phyloP scores from a whole-genome alignment of 2,797 vertebrate species.

The Crenuchus spilurus region DNA sequence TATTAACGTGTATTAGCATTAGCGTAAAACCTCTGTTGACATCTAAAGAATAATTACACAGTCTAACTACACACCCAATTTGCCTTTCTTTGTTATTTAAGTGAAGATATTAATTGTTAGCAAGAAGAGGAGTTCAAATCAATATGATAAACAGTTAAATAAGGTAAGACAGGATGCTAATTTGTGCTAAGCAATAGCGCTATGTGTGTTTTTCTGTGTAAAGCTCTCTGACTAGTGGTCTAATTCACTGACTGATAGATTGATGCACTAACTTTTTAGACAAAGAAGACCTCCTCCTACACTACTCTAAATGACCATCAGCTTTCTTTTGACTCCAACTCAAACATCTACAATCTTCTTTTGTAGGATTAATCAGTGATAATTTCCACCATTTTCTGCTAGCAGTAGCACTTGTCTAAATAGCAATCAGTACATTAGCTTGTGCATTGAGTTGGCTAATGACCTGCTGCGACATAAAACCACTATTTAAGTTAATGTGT shows the following conservation, averaged over 20 bases:
- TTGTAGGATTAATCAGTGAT: slow-evolving; percentile 28
- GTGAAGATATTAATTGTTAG: background rate
- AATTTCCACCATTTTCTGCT: slow-evolving; percentile 35
- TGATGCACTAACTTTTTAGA: background rate
- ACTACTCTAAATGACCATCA: background rate
- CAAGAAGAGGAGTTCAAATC: background rate
- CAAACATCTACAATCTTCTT: slow-evolving; percentile 35
- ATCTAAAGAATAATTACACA: no score
- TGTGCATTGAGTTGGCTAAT: slow-evolving; percentile 42
- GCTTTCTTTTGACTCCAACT: slow-evolving; percentile 48
- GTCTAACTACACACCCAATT: no score
- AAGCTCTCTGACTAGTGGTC: background rate
- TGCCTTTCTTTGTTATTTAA: no score
- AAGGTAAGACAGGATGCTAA: background rate
- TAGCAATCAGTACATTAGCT: slow-evolving; percentile 45
- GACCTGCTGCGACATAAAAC: background rate
- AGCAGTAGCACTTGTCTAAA: slow-evolving; percentile 58
- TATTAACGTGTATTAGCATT: no score
- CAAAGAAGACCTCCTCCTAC: background rate
- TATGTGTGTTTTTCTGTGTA: background rate
- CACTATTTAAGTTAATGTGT: slow-evolving; percentile 54
- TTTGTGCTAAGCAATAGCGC: background rate
- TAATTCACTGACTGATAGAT: background rate
- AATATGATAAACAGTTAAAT: background rate
- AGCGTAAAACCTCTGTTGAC: no score